phyloP scores from a whole-genome alignment of 2,113 vertebrate genomes.

The Eurypyga helias region DNA sequence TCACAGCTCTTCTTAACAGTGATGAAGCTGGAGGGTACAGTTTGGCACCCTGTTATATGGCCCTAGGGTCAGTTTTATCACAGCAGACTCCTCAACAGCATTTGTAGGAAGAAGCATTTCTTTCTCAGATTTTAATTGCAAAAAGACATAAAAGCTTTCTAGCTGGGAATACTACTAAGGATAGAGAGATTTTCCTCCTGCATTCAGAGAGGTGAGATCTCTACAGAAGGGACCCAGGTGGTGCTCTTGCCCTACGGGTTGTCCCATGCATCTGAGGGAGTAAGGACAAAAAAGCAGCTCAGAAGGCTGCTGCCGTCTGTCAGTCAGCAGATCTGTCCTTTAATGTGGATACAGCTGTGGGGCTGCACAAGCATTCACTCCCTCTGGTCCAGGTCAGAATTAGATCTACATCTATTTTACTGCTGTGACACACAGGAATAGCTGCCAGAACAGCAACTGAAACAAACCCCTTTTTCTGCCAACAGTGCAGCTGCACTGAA shows the following conservation, averaged over 20 bases:
- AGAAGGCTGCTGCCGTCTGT: neutral
- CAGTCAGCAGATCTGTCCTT: neutral
- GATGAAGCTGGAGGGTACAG: neutral
- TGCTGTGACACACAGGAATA: neutral
- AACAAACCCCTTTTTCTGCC: neutral
- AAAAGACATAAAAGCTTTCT: neutral
- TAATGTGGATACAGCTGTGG: neutral
- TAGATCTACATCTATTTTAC: neutral
- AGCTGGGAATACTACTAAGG: neutral
- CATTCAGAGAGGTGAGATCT: neutral
- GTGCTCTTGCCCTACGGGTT: neutral
- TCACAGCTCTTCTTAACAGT: neutral
- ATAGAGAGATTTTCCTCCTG: neutral
- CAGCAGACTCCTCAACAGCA: neutral
- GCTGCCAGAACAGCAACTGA: neutral
- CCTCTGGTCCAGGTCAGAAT: neutral
- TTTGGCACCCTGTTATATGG: neutral
- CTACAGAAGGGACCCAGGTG: neutral
- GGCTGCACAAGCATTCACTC: neutral
- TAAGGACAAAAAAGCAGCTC: neutral
- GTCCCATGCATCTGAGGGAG: accelerated
- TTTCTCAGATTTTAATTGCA: neutral
- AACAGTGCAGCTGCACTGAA: neutral
- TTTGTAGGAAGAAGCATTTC: neutral
- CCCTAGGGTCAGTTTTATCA: neutral